Percentiles rank a stretch among this genome's conserved stretches.
These are phyloP conservation scores for Coboldia fuscipes DNA, from an alignment of 1,140 invertebrate species.

Conservation along the genomic window DNA sequence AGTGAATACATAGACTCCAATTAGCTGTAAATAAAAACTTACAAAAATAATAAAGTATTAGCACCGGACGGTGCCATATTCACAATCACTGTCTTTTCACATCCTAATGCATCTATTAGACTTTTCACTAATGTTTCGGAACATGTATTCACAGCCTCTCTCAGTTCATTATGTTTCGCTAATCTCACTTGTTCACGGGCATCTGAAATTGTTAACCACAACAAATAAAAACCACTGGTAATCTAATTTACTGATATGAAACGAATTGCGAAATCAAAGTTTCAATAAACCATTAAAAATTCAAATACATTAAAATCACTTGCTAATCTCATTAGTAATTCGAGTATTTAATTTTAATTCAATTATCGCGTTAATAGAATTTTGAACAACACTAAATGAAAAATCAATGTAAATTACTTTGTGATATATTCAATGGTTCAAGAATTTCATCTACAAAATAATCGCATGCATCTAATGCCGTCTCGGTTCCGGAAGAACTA, in stretches of 20 bases:
- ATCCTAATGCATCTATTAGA: constrained; percentile 37
- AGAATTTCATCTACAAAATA: constrained; percentile 41
- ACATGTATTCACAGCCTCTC: constrained; percentile 46
- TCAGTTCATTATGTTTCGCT: constrained; percentile 43
- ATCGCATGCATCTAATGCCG: constrained; percentile 38
- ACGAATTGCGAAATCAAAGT: background rate
- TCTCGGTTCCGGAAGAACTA: constrained; percentile 26
- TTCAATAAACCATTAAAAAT: background rate
- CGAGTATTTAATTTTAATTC: too few relatives aligned
- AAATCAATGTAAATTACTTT: too few relatives aligned
- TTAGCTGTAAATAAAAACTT: constrained; percentile 17
- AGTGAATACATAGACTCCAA: constrained; percentile 35
- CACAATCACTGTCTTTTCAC: constrained; percentile 45
- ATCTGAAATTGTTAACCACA: constrained; percentile 27
- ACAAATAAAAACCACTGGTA: background rate
- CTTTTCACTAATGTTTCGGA: constrained; percentile 37
- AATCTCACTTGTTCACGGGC: constrained; percentile 45
- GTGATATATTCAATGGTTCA: too few relatives aligned
- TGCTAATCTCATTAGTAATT: too few relatives aligned
- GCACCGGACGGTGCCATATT: constrained; percentile 71
- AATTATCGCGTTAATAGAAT: too few relatives aligned
- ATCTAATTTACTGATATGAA: constrained; percentile 1
- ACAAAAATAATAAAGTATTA: constrained; percentile 71
- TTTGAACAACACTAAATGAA: too few relatives aligned
- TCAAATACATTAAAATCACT: background rate